A percentile compares a stretch with the other conserved stretches of the same genome.
These are phyloP conservation scores for Phrynocephalus vlangalii DNA, from an alignment of 2,797 vertebrate species.

Conservation along the genomic window DNA sequence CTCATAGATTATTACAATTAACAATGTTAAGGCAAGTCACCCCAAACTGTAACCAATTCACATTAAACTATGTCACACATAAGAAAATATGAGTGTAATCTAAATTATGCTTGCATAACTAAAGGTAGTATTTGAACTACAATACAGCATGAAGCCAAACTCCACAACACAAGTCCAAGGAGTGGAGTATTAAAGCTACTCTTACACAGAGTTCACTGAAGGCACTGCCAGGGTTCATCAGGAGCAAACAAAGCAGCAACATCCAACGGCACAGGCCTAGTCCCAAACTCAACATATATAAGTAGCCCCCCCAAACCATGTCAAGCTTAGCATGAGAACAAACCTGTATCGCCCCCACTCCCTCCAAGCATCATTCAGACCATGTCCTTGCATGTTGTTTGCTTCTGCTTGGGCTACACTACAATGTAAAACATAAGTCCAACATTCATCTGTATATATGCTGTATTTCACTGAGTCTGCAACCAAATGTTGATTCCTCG, in stretches of 20 bases:
- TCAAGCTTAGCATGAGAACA: background rate
- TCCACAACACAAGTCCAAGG: background rate
- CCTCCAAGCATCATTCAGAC: background rate
- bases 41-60: background rate
- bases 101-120: background rate
- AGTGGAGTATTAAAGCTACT: background rate
- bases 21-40: background rate
- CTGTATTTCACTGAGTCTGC: background rate
- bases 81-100: background rate
- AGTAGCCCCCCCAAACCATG: background rate
- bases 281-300: background rate
- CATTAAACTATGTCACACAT: background rate
- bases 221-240: background rate
- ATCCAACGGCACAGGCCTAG: background rate
- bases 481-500: background rate
- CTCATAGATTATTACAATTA: background rate
- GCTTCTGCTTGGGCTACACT: background rate
- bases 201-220: background rate
- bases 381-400: background rate
- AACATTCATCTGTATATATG: background rate
- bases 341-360: background rate
- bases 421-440: background rate
- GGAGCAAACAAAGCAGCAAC: background rate
- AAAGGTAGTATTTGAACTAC: background rate
- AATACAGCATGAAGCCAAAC: background rate